Evolutionary conservation across 2,113 vertebrate species (phyloP).

Genomic region (Mirounga angustirostris): DNA sequence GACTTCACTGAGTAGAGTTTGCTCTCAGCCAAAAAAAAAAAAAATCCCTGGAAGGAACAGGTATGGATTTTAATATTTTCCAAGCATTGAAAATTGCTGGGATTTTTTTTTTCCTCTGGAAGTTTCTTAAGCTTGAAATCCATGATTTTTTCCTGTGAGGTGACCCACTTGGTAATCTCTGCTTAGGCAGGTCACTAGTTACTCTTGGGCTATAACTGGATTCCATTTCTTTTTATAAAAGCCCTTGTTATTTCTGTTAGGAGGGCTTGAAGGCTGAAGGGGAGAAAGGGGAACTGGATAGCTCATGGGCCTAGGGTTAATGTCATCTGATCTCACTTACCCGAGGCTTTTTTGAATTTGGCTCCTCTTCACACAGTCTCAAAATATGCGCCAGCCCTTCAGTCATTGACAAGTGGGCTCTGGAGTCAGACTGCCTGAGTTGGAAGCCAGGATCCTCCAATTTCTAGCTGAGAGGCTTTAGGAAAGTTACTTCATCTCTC

Average conservation of each 20-base stretch:
- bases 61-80: slow-evolving; percentile 59
- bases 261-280: slow-evolving; percentile 64
- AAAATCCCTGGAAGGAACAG: slow-evolving; percentile 50
- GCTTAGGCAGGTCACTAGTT: neutral
- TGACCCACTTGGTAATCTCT: slow-evolving; percentile 52
- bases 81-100: slow-evolving; percentile 36
- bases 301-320: slow-evolving; percentile 69
- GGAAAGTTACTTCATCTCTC: slow-evolving; percentile 37
- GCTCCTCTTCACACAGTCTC: slow-evolving; percentile 77
- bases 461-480: slow-evolving; percentile 65
- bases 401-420: slow-evolving; percentile 74
- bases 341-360: slow-evolving; percentile 77
- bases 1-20: slow-evolving; percentile 61
- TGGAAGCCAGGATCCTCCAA: slow-evolving; percentile 66
- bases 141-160: slow-evolving; percentile 10
- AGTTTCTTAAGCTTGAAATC: slow-evolving; percentile 34
- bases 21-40: slow-evolving; percentile 30
- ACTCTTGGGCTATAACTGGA: slow-evolving; percentile 40
- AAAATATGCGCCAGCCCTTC: slow-evolving; percentile 68
- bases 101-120: neutral
- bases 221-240: slow-evolving; percentile 79
- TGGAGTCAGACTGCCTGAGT: slow-evolving; percentile 57
- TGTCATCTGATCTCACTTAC: slow-evolving; percentile 75
- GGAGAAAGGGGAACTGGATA: slow-evolving; percentile 79
- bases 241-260: slow-evolving; percentile 72